These are phyloP conservation scores for Agonum fuliginosum DNA, from an alignment of 2,888 invertebrate genomes.

Conservation along the genomic window DNA sequence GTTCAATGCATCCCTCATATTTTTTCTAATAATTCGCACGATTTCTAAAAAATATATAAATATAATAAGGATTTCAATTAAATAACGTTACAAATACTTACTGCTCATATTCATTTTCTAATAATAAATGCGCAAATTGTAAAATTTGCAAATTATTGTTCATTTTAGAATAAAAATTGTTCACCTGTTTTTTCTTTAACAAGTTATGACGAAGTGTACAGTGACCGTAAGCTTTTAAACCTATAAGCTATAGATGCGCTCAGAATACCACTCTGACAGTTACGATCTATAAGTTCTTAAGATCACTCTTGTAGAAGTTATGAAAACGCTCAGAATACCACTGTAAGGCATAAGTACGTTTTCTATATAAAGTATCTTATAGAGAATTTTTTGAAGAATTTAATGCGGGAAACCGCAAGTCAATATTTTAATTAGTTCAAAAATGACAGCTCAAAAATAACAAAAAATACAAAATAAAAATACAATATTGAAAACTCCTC, in stretches of 20 bases:
- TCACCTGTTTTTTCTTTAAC: neutral
- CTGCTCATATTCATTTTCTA: neutral
- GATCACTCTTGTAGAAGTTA: too few relatives aligned
- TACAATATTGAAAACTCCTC: too few relatives aligned
- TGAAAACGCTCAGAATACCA: too few relatives aligned
- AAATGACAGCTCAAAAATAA: too few relatives aligned
- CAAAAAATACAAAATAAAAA: too few relatives aligned
- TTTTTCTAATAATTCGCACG: neutral
- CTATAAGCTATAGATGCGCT: neutral
- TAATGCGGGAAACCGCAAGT: too few relatives aligned
- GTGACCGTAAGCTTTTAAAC: neutral
- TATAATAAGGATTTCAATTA: neutral
- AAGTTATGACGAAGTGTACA: neutral
- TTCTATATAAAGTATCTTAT: too few relatives aligned
- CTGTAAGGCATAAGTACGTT: too few relatives aligned
- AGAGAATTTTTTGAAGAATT: too few relatives aligned
- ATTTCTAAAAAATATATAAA: conserved; percentile 11
- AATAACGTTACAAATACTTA: neutral
- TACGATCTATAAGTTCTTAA: too few relatives aligned
- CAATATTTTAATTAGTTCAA: too few relatives aligned
- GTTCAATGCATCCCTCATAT: conserved; percentile 28
- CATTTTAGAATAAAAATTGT: neutral
- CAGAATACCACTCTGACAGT: conserved; percentile 6
- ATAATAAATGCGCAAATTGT: neutral
- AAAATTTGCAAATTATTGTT: conserved; percentile 2